Percentiles rank a stretch among this genome's conserved stretches.
These are phyloP conservation scores for Liopterus haemorrhoidalis DNA, from an alignment of 2,888 invertebrate genomes.

Conservation along the genomic window DNA sequence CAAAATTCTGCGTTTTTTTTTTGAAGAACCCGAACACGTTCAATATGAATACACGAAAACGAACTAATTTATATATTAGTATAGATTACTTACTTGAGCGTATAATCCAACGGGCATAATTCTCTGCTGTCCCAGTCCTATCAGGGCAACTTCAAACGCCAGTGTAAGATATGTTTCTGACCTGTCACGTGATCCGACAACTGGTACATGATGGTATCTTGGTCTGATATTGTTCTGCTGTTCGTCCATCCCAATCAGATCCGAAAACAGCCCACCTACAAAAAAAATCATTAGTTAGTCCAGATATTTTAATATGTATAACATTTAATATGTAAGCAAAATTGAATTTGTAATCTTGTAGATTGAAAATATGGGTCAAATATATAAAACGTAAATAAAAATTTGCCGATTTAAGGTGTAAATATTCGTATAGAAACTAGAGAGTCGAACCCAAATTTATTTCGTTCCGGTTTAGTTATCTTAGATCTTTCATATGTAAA, in stretches of 20 bases:
- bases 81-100: conserved; percentile 56
- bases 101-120: conserved; percentile 73
- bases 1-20: too few relatives aligned
- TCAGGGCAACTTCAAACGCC: conserved; percentile 71
- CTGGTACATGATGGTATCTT: conserved; percentile 67
- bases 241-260: conserved; percentile 49
- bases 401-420: too few relatives aligned
- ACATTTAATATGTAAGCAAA: background rate
- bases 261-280: conserved; percentile 41
- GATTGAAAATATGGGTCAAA: too few relatives aligned
- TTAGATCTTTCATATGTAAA: too few relatives aligned
- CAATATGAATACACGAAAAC: too few relatives aligned
- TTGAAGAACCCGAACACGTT: too few relatives aligned
- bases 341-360: too few relatives aligned
- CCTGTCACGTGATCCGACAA: conserved; percentile 66
- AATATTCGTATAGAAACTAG: too few relatives aligned
- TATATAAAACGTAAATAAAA: conserved; percentile 7
- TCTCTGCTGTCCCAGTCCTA: conserved; percentile 73
- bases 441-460: too few relatives aligned
- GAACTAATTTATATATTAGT: too few relatives aligned
- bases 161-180: conserved; percentile 69
- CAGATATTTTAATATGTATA: conserved; percentile 5
- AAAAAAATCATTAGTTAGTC: conserved; percentile 11
- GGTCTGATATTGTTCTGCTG: conserved; percentile 48
- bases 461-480: too few relatives aligned